These are phyloP conservation scores for Malurus cyaneus DNA, from an alignment of 2,113 vertebrate genomes.

Conservation along the genomic window DNA sequence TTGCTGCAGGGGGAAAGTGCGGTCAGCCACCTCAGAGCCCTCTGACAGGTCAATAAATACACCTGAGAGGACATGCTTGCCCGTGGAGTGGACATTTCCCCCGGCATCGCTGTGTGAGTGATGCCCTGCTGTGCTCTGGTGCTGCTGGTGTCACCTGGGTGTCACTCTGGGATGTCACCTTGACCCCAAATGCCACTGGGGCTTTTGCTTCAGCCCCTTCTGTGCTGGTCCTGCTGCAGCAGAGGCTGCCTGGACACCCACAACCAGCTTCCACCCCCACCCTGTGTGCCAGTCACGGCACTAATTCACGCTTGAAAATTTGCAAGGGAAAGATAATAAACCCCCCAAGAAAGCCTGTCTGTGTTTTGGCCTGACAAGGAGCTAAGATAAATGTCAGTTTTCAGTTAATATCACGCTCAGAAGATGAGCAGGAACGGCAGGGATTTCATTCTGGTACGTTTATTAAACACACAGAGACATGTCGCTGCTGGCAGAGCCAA, in stretches of 20 bases:
- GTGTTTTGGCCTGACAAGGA: background rate
- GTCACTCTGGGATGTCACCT: background rate
- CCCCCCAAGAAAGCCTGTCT: background rate
- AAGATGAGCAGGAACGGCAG: background rate
- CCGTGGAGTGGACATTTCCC: fast-evolving
- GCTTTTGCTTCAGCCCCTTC: fast-evolving
- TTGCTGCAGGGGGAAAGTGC: background rate
- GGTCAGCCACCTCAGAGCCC: background rate
- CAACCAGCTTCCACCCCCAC: background rate
- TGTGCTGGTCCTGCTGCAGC: fast-evolving
- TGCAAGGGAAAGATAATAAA: background rate
- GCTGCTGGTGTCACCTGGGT: background rate
- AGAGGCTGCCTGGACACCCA: background rate
- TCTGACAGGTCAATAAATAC: slow-evolving; percentile 38
- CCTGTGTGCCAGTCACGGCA: background rate
- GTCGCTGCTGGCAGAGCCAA: background rate
- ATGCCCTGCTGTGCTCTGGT: fast-evolving
- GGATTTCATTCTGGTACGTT: slow-evolving; percentile 11
- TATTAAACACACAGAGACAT: slow-evolving; percentile 35
- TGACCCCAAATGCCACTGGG: background rate
- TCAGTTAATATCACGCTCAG: background rate
- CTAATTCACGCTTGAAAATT: background rate
- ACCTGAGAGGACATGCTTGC: background rate
- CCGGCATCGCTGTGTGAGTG: background rate
- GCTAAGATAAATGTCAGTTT: slow-evolving; percentile 24